phyloP scores from a whole-genome alignment of 1,140 invertebrate genomes.

The Philotrypesis tridentata region DNA sequence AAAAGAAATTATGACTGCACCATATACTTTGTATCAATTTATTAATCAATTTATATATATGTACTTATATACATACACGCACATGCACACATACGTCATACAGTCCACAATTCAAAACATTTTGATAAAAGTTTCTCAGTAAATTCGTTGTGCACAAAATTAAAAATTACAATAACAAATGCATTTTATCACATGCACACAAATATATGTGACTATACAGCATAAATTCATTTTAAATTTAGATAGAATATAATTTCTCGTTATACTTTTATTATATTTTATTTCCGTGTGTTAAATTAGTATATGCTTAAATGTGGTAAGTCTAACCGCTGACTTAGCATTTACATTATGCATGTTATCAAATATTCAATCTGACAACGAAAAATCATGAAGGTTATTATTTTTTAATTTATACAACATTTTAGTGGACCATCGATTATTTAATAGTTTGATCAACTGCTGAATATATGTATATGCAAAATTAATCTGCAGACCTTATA shows the following conservation, averaged over 20 bases:
- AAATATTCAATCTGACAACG: not conserved
- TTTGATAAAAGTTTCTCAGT: slow-evolving; percentile 35
- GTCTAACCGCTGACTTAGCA: not conserved
- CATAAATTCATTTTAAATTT: slow-evolving; percentile 28
- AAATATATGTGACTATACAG: slow-evolving; percentile 40
- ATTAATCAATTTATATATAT: slow-evolving; percentile 36
- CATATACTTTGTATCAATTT: too few species aligned
- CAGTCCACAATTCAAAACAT: slow-evolving; percentile 40
- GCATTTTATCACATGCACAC: slow-evolving; percentile 31
- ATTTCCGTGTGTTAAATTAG: not conserved
- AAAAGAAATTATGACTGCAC: too few species aligned
- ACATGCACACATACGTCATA: too few species aligned
- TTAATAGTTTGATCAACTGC: slow-evolving; percentile 21
- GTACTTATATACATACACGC: slow-evolving; percentile 40
- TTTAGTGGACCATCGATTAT: slow-evolving; percentile 1
- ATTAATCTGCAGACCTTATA: slow-evolving; percentile 28
- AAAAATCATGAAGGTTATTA: slow-evolving; percentile 15
- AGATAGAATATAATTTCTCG: slow-evolving; percentile 26
- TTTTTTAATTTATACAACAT: not conserved
- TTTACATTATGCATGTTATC: not conserved
- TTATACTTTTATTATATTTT: not conserved
- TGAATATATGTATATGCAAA: slow-evolving; percentile 26
- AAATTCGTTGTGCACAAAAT: slow-evolving; percentile 41
- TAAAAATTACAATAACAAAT: slow-evolving; percentile 43
- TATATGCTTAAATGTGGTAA: not conserved